A percentile compares a stretch with the other conserved stretches of the same genome.
Evolutionary conservation across 92 coral and sea anemone species (phyloP).

Genomic region (Heliopora coerulea): DNA sequence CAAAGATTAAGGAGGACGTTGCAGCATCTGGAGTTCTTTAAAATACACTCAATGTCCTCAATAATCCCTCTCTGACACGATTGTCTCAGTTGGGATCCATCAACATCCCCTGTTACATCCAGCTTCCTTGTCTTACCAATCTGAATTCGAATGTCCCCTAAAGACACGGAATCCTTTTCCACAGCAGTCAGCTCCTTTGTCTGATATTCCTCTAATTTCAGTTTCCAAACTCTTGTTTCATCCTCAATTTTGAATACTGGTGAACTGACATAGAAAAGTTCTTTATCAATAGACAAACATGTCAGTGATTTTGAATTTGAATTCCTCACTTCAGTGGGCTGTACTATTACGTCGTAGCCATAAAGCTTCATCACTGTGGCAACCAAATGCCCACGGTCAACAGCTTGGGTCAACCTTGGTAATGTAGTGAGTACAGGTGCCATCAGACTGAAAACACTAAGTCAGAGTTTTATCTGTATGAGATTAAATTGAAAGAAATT

Average conservation of each 20-base stretch:
- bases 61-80: conserved; percentile 39
- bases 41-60: conserved; percentile 21
- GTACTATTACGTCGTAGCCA: conserved; percentile 28
- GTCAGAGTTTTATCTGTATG: not conserved
- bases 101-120: conserved; percentile 37
- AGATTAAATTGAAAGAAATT: too few relatives aligned
- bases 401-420: conserved; percentile 24
- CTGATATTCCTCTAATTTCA: conserved; percentile 34
- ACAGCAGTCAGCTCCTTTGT: conserved; percentile 15
- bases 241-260: conserved; percentile 40
- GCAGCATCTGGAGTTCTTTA: conserved; percentile 4
- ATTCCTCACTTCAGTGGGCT: conserved; percentile 7
- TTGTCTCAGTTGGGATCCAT: conserved; percentile 36
- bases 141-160: conserved; percentile 35
- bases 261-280: conserved; percentile 30
- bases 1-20: conserved; percentile 22
- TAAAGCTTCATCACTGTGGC: conserved; percentile 23
- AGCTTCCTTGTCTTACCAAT: not conserved
- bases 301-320: conserved; percentile 3
- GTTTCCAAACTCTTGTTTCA: conserved; percentile 36
- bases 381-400: conserved; percentile 25
- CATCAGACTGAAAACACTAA: conserved; percentile 2
- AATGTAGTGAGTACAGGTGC: not conserved
- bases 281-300: conserved; percentile 13
- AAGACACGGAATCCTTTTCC: conserved; percentile 15